Conservation (phyloP, 1,140 invertebrate species). For the Sipha flava region DNA sequence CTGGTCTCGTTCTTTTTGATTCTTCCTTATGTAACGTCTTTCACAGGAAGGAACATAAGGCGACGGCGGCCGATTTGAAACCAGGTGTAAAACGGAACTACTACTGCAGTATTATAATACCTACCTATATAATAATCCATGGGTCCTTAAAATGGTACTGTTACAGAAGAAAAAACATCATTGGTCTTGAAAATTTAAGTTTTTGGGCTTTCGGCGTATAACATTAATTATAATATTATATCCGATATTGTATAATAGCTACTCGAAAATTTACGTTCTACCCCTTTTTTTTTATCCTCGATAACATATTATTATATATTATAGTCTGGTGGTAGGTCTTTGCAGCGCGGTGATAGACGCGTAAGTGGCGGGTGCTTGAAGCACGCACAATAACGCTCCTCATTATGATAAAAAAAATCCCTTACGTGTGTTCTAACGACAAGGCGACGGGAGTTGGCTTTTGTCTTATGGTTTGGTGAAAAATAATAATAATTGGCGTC, state of each 20-base stretch:
- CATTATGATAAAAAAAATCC: conserved; percentile 2
- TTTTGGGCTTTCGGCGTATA: neutral
- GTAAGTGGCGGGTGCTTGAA: conserved; percentile 14
- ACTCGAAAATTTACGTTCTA: neutral
- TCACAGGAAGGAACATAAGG: conserved; percentile 26
- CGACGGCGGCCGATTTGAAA: neutral
- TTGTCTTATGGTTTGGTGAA: conserved; percentile 9
- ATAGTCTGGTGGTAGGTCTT: neutral
- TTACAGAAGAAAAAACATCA: too few species aligned
- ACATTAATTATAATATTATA: neutral
- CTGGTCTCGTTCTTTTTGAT: conserved; percentile 5
- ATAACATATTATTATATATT: neutral
- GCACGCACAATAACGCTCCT: conserved; percentile 15
- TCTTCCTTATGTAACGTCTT: conserved; percentile 27
- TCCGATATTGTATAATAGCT: neutral
- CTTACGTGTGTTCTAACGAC: conserved; percentile 4
- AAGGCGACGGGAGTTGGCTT: neutral
- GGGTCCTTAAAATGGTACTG: neutral
- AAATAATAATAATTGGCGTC: conserved; percentile 11
- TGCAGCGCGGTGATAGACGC: conserved; percentile 1
- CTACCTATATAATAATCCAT: neutral
- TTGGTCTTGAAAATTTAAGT: too few species aligned
- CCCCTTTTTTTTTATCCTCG: neutral
- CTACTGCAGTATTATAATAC: neutral
- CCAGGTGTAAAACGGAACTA: conserved; percentile 32